Evolutionary conservation across 2,113 vertebrate species (phyloP).

Genomic region (Motacilla tschutschensis): DNA sequence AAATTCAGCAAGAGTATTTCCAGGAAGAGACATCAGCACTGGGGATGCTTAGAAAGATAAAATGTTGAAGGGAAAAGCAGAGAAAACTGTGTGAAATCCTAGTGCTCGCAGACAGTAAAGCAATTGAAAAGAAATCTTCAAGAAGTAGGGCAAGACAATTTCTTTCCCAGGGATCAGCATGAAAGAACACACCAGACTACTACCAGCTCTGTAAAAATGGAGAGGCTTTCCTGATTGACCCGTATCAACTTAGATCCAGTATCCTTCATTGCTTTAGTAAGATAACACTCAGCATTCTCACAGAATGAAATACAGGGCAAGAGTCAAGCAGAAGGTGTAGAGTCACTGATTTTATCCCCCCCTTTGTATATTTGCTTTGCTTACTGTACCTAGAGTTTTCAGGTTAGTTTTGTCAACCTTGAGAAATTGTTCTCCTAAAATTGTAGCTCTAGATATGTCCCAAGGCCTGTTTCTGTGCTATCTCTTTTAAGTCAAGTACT

Average conservation of each 20-base stretch:
- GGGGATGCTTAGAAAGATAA: background rate
- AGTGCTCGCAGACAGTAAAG: background rate
- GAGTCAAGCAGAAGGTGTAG: background rate
- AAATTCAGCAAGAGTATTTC: background rate
- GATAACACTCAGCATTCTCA: background rate
- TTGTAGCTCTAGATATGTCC: background rate
- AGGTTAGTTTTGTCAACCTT: background rate
- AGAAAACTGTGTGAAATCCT: background rate
- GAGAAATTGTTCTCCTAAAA: background rate
- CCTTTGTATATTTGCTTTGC: background rate
- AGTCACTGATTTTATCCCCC: background rate
- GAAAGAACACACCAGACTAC: background rate
- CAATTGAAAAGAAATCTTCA: background rate
- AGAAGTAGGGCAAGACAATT: background rate
- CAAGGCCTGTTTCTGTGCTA: background rate
- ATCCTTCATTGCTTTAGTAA: background rate
- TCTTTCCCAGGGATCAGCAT: background rate
- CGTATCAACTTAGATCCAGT: background rate
- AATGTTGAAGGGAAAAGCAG: background rate
- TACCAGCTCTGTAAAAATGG: background rate
- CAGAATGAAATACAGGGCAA: background rate
- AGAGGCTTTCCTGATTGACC: background rate
- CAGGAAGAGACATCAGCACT: background rate
- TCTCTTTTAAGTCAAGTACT: background rate
- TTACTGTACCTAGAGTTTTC: background rate